Evolutionary conservation across 2,797 vertebrate species (phyloP).

Genomic region (Microhierax caerulescens): DNA sequence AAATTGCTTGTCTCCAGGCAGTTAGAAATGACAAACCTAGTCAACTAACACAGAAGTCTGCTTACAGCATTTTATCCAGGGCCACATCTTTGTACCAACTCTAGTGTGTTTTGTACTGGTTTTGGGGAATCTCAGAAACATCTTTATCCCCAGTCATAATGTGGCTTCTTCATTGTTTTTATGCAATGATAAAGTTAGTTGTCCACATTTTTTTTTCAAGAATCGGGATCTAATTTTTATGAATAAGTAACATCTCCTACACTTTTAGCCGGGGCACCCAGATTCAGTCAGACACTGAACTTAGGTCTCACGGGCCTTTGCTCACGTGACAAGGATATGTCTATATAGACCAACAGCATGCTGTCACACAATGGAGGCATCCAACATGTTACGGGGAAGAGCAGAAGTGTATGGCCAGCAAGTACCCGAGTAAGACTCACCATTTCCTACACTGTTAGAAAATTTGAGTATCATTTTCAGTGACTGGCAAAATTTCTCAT

Average conservation of each 20-base stretch:
- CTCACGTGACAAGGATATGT: not conserved
- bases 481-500: accelerated
- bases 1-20: not conserved
- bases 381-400: not conserved
- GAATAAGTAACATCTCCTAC: not conserved
- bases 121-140: not conserved
- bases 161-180: not conserved
- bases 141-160: not conserved
- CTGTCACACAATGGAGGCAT: not conserved
- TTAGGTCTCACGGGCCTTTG: not conserved
- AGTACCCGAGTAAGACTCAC: not conserved
- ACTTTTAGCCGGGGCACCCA: not conserved
- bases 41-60: not conserved
- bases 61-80: not conserved
- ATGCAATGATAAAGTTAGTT: not conserved
- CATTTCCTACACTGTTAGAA: not conserved
- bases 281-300: not conserved
- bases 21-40: not conserved
- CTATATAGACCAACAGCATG: not conserved
- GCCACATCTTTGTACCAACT: not conserved
- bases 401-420: not conserved
- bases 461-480: not conserved
- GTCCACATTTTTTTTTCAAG: not conserved
- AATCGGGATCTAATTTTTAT: not conserved
- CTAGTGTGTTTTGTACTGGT: not conserved